Base-by-base conservation (phyloP, 2,113 vertebrate species). In the Myocastor coypus region DNA sequence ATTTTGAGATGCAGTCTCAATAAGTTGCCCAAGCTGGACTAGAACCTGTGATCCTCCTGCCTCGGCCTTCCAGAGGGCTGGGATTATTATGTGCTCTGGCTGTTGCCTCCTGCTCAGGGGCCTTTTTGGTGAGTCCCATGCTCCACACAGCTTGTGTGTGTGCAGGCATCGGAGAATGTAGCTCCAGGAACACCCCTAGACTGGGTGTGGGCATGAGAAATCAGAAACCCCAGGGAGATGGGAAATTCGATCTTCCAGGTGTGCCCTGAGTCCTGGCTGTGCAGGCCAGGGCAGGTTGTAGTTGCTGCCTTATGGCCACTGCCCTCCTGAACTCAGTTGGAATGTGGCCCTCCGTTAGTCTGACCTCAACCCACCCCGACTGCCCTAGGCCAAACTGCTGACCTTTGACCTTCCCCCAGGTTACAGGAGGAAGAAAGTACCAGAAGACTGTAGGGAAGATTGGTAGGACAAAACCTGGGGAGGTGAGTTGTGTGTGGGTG, bases 401-500 rank as follows among this genome's bases (percentile, higher is more conserved):
- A 83, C 75, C 69, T 94, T 40, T 55, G 87, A 71, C 42, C 81
- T 57, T 78, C 40, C 52, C 16, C 10, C 28, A 61, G 59, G 64
- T 13, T 30, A 34, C 26, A 26, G 78, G 17, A 52, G 78, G 84
- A 63, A 59, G n/a, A 69, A 57, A 57, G 42, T 57, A 32, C 9
- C 40, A 5, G 6, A 2, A 20, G 55, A 9, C 40, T 71, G 7
- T 24, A 22, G 61, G n/a, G n/a, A 63, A 77, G 75, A 22, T 5
- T 55, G 75, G 66, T 4, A n/a, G 63, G 30, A 19, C 34, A 5
- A 63, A 28, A 17, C 22, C n/a, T 2, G 2, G 42, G 24, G 32
- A 12, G 32, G 80, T 14, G 1, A 69, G 5, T 19, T 9, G 3
- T 7, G 55, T 7, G 4, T 19, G 12, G 30, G 4, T 0, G 0